phyloP scores from a whole-genome alignment of 2,888 invertebrate genomes.

The Leptopilina drosophilae region DNA sequence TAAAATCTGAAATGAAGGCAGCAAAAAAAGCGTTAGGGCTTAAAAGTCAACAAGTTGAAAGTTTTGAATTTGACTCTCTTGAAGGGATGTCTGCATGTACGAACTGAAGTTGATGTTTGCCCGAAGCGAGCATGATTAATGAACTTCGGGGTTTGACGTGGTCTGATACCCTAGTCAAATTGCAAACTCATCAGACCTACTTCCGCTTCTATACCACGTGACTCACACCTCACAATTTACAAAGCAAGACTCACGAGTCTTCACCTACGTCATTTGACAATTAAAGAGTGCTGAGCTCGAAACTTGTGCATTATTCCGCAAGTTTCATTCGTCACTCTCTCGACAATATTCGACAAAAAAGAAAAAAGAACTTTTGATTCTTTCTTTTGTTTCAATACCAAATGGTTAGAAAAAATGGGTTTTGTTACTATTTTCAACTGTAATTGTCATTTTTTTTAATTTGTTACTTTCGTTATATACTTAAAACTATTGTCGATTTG shows the following conservation, averaged over 20 bases:
- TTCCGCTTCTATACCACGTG: slow-evolving; percentile 32
- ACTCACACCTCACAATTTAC: slow-evolving; percentile 34
- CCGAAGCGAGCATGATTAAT: slow-evolving; percentile 65
- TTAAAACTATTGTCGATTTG: no score
- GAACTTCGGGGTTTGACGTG: slow-evolving; percentile 61
- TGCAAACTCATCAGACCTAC: slow-evolving; percentile 59
- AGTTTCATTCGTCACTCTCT: no score
- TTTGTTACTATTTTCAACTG: no score
- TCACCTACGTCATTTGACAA: slow-evolving; percentile 2
- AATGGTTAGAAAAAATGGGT: no score
- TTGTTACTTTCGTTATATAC: no score
- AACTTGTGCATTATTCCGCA: no score
- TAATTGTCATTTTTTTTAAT: no score
- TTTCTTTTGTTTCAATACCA: no score
- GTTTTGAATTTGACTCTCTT: slow-evolving; percentile 45
- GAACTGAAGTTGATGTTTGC: slow-evolving; percentile 49
- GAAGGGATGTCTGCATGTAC: slow-evolving; percentile 35
- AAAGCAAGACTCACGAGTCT: neutral
- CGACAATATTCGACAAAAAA: no score
- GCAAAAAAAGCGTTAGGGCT: slow-evolving; percentile 5
- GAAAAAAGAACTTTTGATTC: no score
- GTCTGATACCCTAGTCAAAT: slow-evolving; percentile 61
- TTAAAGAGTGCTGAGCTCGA: neutral
- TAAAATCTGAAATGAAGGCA: neutral
- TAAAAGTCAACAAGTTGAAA: slow-evolving; percentile 29